Percentiles rank a stretch among this genome's conserved stretches.
phyloP scores from a whole-genome alignment of 2,797 vertebrate genomes.

The Apodemus agrarius region DNA sequence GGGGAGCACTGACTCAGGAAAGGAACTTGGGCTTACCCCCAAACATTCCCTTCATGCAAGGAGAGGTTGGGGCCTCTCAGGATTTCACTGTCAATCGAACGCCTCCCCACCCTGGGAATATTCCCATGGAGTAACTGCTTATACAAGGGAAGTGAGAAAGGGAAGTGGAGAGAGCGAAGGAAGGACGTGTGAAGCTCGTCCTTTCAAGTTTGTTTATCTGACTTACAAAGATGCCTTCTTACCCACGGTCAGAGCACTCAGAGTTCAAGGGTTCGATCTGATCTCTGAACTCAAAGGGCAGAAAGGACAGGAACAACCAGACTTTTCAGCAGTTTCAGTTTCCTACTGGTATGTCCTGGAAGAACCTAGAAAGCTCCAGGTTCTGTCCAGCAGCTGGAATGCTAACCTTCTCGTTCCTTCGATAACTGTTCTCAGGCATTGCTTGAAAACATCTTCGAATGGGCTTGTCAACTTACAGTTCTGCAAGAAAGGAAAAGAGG shows the following conservation, averaged over 20 bases:
- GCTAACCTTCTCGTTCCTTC: slow-evolving; percentile 93
- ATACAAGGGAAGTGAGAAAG: slow-evolving; percentile 1
- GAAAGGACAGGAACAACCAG: neutral
- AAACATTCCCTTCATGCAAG: neutral
- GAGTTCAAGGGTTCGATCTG: slow-evolving; percentile 49
- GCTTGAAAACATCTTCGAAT: slow-evolving; percentile 91
- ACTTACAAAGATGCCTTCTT: neutral
- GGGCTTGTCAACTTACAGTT: slow-evolving; percentile 90
- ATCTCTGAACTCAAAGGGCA: neutral
- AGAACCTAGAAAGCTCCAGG: neutral
- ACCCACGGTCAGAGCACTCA: neutral
- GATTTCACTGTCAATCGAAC: neutral
- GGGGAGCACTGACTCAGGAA: neutral
- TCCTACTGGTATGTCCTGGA: neutral
- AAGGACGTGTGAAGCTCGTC: neutral
- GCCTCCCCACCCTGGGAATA: slow-evolving; percentile 39
- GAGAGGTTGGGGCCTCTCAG: neutral
- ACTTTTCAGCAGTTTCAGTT: neutral
- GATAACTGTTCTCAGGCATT: slow-evolving; percentile 92
- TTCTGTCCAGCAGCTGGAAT: neutral
- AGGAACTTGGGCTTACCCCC: neutral
- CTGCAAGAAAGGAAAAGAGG: slow-evolving; percentile 71
- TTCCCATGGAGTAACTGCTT: slow-evolving; percentile 16
- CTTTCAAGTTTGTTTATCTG: slow-evolving; percentile 61
- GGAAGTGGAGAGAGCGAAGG: neutral